phyloP scores from a whole-genome alignment of 2,113 vertebrate species.

The Ia io region DNA sequence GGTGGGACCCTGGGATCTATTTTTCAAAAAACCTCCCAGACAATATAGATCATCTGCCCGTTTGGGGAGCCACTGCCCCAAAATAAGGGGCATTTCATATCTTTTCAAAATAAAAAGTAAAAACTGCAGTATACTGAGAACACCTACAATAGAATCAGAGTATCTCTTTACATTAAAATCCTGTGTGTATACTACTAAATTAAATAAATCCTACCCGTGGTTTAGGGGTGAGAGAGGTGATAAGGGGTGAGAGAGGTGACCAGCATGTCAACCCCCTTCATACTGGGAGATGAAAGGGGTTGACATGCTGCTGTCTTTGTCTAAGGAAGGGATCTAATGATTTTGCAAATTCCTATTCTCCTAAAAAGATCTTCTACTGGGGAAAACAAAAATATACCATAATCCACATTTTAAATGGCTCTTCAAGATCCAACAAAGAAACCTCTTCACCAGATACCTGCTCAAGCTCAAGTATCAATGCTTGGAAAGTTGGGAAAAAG shows the following conservation, averaged over 20 bases:
- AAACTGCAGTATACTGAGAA: background rate
- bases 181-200: background rate
- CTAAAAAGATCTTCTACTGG: slow-evolving; percentile 32
- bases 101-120: slow-evolving; percentile 22
- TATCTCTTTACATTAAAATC: slow-evolving; percentile 2
- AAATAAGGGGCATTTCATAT: background rate
- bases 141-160: slow-evolving; percentile 1
- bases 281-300: too few species aligned
- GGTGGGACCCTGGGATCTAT: background rate
- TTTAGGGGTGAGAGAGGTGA: background rate
- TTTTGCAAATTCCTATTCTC: slow-evolving; percentile 46
- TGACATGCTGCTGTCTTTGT: background rate
- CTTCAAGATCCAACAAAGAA: slow-evolving; percentile 36
- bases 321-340: slow-evolving; percentile 35
- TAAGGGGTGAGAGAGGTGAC: too few species aligned
- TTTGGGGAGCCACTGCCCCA: background rate
- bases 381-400: background rate
- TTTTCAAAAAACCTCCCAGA: background rate
- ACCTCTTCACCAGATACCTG: background rate
- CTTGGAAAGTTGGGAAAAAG: background rate
- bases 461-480: background rate
- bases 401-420: slow-evolving; percentile 36
- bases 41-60: background rate
- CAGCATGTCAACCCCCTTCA: too few species aligned
- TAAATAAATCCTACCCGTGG: background rate